Evolutionary conservation across 2,888 invertebrate species (phyloP), one percentile per base, ranked within the genome.

Genomic region (Odontomyia ornata): DNA sequence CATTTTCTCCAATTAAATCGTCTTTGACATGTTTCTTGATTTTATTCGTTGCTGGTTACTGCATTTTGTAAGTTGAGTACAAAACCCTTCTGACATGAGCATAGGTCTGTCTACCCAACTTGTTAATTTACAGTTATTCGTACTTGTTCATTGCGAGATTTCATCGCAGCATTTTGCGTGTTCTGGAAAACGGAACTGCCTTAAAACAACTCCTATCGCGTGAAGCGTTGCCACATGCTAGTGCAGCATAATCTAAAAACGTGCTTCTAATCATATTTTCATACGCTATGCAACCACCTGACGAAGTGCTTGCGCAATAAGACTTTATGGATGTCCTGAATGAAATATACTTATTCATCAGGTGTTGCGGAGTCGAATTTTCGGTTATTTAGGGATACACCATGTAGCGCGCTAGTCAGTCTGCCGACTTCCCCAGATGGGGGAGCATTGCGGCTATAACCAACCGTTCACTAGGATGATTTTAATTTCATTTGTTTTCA

Each of bases 391-490:
- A 73, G 43, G 73, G 60, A 36, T 57, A 36, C 21, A 11, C 27
- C 5, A 23, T 9, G 36, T 15, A 47, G 23, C 1, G 69, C 69
- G 47, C 47, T 60, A 65, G 67, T 76, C 76, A 76, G 76, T 76
- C 67, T 56, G 27, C 76, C 30, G 36, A 30, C 30, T 67, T 76
- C 76, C 76, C 76, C 76, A 65, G 25, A 57, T 67, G 76, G 76
- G 76, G 76, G 67, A 67, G 76, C 76, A 76, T 57, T 43, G 36
- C 60, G 36, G 36, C 73, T 21, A 21, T n/a, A 21, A n/a, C 23
- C 13, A 73, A 21, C 36, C 9, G 36, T 60, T 56, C 9, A 11
- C 15, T 23, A 18, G 21, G 30, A 27, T 52, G 28, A 13, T 52
- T 56, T 27, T 18, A 15, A 25, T 21, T 69, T 46, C 21, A 2